phyloP scores from a whole-genome alignment of 2,113 vertebrate genomes.

The Planiliza haematocheilus region DNA sequence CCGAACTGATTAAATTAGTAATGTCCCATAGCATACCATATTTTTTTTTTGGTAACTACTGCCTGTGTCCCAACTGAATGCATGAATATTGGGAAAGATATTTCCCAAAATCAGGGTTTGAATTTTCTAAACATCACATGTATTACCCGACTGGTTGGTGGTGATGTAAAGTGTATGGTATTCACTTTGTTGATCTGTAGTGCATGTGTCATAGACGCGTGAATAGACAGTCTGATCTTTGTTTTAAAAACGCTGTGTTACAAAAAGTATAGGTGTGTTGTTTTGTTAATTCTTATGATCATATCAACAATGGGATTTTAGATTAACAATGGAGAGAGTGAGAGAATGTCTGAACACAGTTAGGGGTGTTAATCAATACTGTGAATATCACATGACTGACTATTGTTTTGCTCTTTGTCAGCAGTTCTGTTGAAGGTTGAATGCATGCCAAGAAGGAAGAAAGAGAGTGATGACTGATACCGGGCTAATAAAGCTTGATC shows the following conservation, averaged over 20 bases:
- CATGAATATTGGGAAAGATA: too few relatives aligned
- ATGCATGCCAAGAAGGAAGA: constrained; percentile 26
- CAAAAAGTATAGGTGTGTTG: background rate
- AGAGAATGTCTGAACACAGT: constrained; percentile 5
- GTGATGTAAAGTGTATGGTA: too few relatives aligned
- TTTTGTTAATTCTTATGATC: background rate
- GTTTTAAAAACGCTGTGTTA: background rate
- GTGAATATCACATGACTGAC: constrained; percentile 53
- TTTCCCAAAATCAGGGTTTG: too few relatives aligned
- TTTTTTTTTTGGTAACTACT: too few relatives aligned
- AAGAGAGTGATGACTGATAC: constrained; percentile 42
- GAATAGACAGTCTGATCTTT: too few relatives aligned
- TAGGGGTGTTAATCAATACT: constrained; percentile 30
- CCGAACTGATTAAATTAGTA: too few relatives aligned
- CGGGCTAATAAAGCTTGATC: constrained; percentile 52
- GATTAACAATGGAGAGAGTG: background rate
- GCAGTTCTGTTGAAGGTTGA: constrained; percentile 58
- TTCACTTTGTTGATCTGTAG: background rate
- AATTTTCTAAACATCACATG: too few relatives aligned
- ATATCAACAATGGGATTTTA: background rate
- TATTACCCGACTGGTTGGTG: too few relatives aligned
- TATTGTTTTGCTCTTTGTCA: constrained; percentile 56
- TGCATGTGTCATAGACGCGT: background rate
- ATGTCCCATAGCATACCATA: too few relatives aligned
- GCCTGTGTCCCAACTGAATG: too few relatives aligned